Evolutionary conservation across 2,113 vertebrate genomes (phyloP), one percentile per base, ranked within the genome.

Genomic region (Sinocyclocheilus anshuiensis): DNA sequence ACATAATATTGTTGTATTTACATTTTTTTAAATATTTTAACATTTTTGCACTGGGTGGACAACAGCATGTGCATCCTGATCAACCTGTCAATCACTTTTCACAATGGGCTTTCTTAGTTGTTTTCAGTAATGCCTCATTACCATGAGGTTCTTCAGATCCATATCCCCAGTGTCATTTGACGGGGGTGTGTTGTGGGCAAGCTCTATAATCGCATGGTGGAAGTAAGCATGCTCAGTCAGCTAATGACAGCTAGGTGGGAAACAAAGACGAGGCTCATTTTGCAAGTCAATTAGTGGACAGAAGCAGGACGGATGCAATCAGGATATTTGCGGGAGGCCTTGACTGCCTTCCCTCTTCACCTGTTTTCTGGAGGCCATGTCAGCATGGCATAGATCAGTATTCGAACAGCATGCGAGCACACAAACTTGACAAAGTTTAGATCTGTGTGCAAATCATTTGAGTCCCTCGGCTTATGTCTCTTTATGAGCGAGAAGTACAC

Each of bases 241-340:
- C 33, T 55, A 20, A 72, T 50, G 65, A 80, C n/a, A 9, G 20
- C 53, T 18, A 53, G 61, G 77, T 45, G 26, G 24, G 50, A 72
- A 86, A 81, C 39, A 69, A 71, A 76, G 45, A 82, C 7, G 4
- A 11, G 24, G 24, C 45, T 81, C 15, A 74, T 72, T 85, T 79
- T 69, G 36, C 76, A 85, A 80, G 50, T 45, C 53, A 86, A 81
- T 86, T 50, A 75, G 67, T n/a, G 18, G 85, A 71, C 65, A 71
- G 48, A 69, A 29, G n/a, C 80, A 81, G 78, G 24, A 48, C 79
- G 77, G 29, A 81, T 86, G 77, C 77, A 81, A 61, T 86, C 53
- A 86, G 24, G 53, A 29, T 4, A 24, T 22, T 50, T 36, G 36
- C 36, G 8, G 42, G 24, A 81, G 53, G 55, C 84, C 6, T 33